Conservation (phyloP, 2,113 vertebrate species). For the Bucco capensis region DNA sequence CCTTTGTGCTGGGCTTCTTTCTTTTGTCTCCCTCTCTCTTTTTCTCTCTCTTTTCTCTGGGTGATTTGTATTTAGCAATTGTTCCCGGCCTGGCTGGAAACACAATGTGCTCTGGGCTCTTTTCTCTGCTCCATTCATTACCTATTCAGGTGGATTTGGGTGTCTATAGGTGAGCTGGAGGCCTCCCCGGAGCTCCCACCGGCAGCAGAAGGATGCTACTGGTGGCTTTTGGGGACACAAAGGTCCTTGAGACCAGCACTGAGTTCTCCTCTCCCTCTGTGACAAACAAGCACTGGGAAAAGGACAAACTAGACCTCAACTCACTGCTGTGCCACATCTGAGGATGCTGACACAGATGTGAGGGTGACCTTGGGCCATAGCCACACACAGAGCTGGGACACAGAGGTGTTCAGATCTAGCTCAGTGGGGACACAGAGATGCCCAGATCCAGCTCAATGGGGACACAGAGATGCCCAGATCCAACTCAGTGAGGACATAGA, state of each 20-base stretch:
- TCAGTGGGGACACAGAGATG: no score
- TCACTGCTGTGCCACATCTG: not conserved
- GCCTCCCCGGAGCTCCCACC: not conserved
- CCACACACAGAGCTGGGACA: not conserved
- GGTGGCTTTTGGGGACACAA: not conserved
- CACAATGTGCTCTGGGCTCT: constrained; percentile 45
- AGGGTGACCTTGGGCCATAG: not conserved
- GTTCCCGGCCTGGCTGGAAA: constrained; percentile 57
- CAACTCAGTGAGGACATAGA: no score
- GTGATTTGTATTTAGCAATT: constrained; percentile 72
- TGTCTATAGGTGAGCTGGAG: not conserved
- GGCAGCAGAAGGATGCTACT: not conserved
- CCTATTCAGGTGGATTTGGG: constrained; percentile 59
- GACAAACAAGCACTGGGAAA: not conserved
- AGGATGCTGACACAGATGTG: not conserved
- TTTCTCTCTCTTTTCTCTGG: constrained; percentile 61
- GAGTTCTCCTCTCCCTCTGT: not conserved
- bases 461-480: no score
- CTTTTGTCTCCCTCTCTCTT: constrained; percentile 71
- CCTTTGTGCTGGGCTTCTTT: constrained; percentile 77
- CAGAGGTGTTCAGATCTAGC: no score
- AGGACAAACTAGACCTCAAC: not conserved
- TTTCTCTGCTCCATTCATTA: constrained; percentile 42
- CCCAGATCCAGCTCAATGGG: no score
- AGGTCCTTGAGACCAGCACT: fast-evolving